phyloP scores from a whole-genome alignment of 2,797 vertebrate species.

The Agapornis canus region DNA sequence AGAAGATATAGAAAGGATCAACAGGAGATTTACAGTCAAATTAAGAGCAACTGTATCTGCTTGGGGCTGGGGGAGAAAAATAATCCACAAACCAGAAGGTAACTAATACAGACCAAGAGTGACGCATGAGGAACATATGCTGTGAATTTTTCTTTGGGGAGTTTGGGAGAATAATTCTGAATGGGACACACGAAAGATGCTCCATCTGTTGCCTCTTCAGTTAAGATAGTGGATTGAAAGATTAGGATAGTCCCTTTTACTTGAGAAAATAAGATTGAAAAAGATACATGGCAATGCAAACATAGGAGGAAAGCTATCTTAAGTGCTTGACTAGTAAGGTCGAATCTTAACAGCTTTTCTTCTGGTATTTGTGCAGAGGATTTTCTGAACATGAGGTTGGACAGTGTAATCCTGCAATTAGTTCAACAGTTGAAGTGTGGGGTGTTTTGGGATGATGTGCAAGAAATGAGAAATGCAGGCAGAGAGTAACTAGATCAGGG shows the following conservation, averaged over 20 bases:
- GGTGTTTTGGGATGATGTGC: not conserved
- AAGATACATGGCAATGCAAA: not conserved
- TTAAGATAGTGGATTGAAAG: not conserved
- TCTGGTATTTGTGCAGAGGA: conserved; percentile 16
- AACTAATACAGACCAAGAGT: not conserved
- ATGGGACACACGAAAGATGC: not conserved
- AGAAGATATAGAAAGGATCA: not conserved
- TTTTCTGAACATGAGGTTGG: not conserved
- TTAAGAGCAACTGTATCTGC: not conserved
- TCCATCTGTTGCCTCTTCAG: not conserved
- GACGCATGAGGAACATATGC: not conserved
- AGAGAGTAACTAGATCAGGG: not conserved
- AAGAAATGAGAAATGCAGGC: not conserved
- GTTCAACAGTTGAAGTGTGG: not conserved
- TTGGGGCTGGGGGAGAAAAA: not conserved
- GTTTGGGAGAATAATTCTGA: not conserved
- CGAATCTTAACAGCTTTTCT: conserved; percentile 4
- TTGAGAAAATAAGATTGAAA: not conserved
- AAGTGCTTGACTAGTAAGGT: not conserved
- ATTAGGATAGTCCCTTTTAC: not conserved
- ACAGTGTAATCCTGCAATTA: not conserved
- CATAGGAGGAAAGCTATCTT: not conserved
- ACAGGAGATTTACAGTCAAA: not conserved
- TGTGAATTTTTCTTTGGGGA: not conserved
- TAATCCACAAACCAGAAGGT: not conserved